phyloP scores from a whole-genome alignment of 1,140 invertebrate species.

The Nasonia giraulti region DNA sequence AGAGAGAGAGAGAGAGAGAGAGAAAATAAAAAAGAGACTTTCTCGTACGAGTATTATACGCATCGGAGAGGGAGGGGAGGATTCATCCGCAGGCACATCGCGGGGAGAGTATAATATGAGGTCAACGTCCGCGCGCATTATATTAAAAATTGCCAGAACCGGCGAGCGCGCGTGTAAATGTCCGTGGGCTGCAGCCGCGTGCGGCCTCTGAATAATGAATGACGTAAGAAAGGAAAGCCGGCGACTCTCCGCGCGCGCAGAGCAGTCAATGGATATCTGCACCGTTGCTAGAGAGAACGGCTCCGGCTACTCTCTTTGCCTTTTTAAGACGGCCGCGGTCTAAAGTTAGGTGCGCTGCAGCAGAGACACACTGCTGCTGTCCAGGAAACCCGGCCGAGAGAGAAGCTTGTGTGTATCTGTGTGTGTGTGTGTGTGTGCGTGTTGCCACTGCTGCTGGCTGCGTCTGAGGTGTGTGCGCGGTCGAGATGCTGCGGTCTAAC shows the following conservation, averaged over 20 bases:
- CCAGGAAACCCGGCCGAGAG: conserved; percentile 40
- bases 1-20: not conserved
- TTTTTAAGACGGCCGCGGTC: conserved; percentile 37
- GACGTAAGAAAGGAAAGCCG: conserved; percentile 43
- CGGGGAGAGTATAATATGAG: not conserved
- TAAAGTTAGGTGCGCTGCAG: conserved; percentile 39
- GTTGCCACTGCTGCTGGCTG: not conserved
- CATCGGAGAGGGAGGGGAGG: too few species aligned
- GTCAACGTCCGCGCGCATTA: conserved; percentile 14
- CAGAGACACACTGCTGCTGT: not conserved
- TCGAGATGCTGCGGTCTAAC: conserved; percentile 6
- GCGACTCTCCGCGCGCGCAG: not conserved
- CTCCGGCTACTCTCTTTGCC: conserved; percentile 24
- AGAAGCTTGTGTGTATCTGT: not conserved
- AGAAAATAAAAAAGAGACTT: not conserved
- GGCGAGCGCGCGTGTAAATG: not conserved
- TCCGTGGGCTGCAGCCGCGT: not conserved
- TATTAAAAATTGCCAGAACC: conserved; percentile 11
- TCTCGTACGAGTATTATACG: not conserved
- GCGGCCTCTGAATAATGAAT: conserved; percentile 33
- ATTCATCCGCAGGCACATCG: not conserved
- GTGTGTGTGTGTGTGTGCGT: not conserved
- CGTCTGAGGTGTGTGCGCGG: not conserved
- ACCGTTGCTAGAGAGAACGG: not conserved
- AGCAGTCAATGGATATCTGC: conserved; percentile 33